Evolutionary conservation across 2,113 vertebrate genomes (phyloP).

Genomic region (Oenanthe melanoleuca): DNA sequence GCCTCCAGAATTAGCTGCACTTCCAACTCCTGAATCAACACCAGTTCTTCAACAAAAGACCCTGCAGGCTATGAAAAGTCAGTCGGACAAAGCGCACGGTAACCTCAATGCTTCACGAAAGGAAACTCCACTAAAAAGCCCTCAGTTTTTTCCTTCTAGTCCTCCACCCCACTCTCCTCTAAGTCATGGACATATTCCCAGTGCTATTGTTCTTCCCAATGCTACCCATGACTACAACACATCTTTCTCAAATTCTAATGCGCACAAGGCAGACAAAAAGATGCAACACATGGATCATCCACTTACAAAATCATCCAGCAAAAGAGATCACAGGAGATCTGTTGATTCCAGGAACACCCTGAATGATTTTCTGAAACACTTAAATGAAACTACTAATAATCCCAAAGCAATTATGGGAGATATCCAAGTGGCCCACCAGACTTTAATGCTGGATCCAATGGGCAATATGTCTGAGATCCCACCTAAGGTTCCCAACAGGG

Average conservation of each 20-base stretch:
- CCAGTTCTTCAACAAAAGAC: conserved; percentile 95
- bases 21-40: conserved; percentile 95
- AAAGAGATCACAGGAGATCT: conserved; percentile 90
- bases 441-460: conserved; percentile 92
- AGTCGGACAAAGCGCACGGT: conserved; percentile 85
- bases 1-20: conserved; percentile 91
- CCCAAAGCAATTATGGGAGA: conserved; percentile 92
- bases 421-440: conserved; percentile 86
- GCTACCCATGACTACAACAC: conserved; percentile 91
- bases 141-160: conserved; percentile 89
- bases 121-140: conserved; percentile 84
- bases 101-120: conserved; percentile 85
- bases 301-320: conserved; percentile 81
- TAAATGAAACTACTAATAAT: conserved; percentile 87
- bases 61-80: conserved; percentile 90
- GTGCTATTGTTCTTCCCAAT: conserved; percentile 95
- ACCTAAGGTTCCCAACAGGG: conserved; percentile 93
- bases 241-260: conserved; percentile 84
- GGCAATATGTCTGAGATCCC: conserved; percentile 91
- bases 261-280: conserved; percentile 88
- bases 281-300: conserved; percentile 82
- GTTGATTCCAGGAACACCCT: conserved; percentile 96
- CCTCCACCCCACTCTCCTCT: conserved; percentile 87
- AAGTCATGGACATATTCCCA: conserved; percentile 92
- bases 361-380: conserved; percentile 95